phyloP scores from a whole-genome alignment of 2,797 vertebrate species.

The Euphonia xanthogaster region DNA sequence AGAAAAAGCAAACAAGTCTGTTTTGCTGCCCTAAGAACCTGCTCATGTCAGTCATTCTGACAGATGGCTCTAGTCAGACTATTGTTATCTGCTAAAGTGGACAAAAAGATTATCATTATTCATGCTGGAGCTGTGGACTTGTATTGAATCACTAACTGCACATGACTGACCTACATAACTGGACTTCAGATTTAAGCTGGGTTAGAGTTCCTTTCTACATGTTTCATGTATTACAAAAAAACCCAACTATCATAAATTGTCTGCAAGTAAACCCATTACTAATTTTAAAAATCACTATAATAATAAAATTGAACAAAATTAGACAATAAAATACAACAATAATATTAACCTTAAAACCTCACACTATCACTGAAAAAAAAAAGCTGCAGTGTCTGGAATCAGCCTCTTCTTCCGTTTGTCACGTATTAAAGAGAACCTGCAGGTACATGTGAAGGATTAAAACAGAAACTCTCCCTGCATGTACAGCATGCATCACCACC shows the following conservation, averaged over 20 bases:
- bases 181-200: neutral
- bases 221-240: neutral
- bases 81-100: rapidly evolving
- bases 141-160: neutral
- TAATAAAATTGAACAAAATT: neutral
- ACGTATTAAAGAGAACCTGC: neutral
- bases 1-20: neutral
- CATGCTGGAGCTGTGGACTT: neutral
- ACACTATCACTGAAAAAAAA: neutral
- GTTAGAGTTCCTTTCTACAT: neutral
- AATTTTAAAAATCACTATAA: neutral
- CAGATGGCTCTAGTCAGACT: neutral
- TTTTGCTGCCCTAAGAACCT: neutral
- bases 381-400: neutral
- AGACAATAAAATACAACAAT: neutral
- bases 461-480: neutral
- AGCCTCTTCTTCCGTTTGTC: neutral
- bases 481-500: neutral
- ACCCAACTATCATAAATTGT: neutral
- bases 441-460: neutral
- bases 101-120: neutral
- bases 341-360: neutral
- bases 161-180: neutral
- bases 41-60: neutral
- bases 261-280: neutral